phyloP scores from a whole-genome alignment of 1,140 invertebrate species.

The Tetragonula clypearis region DNA sequence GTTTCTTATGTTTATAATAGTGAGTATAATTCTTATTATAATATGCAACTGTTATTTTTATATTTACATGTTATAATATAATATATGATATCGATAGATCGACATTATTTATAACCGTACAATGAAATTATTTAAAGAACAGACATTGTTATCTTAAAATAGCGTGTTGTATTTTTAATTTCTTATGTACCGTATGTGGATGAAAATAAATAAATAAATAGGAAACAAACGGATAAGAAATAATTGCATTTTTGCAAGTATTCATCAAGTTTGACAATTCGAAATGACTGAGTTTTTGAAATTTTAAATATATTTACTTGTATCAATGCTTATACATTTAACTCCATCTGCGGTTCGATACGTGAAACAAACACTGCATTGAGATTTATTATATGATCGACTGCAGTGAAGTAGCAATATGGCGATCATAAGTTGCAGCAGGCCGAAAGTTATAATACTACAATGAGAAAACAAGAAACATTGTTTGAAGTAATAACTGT shows the following conservation, averaged over 20 bases:
- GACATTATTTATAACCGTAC: not conserved
- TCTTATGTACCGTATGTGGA: no score
- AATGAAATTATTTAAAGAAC: not conserved
- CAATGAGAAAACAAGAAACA: slow-evolving; percentile 41
- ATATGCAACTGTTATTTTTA: not conserved
- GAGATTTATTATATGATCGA: slow-evolving; percentile 47
- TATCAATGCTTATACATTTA: not conserved
- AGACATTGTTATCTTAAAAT: not conserved
- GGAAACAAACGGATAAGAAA: not conserved
- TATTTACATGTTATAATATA: not conserved
- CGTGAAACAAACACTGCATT: not conserved
- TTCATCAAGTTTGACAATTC: not conserved
- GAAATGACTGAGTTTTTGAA: not conserved
- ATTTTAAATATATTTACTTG: not conserved
- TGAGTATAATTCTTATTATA: not conserved
- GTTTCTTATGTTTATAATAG: not conserved
- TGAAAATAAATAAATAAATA: not conserved
- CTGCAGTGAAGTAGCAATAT: slow-evolving; percentile 49
- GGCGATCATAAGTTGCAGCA: slow-evolving; percentile 30
- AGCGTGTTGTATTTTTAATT: not conserved
- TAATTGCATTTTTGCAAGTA: not conserved
- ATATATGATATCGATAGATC: not conserved
- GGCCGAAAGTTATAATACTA: slow-evolving; percentile 42
- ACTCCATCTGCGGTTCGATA: slow-evolving; percentile 5
- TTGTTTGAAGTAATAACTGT: slow-evolving; percentile 11